Evolutionary conservation across 2,888 invertebrate genomes (phyloP), one percentile per base, ranked within the genome.

Genomic region (Gymnosoma rotundatum): DNA sequence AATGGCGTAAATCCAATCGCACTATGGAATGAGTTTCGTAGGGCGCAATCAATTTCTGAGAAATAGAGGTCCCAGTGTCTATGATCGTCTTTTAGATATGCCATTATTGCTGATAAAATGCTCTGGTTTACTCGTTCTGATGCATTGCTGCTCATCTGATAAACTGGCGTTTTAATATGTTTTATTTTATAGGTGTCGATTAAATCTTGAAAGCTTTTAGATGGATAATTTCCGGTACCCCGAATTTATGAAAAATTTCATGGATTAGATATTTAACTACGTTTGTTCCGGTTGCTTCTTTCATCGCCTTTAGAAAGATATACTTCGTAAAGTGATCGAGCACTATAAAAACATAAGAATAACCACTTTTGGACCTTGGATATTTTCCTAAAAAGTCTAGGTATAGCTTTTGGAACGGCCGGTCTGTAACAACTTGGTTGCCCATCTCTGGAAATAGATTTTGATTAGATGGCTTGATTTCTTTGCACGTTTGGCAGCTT

Each of bases 401-500:
- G n/a, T n/a, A n/a, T 0, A 52, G 32, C 16, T 58, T 58, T 58
- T 58, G 58, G 16, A 58, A 58, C 6, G 58, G 58, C 12, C 58
- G n/a, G n/a, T n/a, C n/a, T 7, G 7, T 58, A 6, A 16, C 5
- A 7, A 58, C 21, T 32, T 25, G 25, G 5, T 32, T 32, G 7
- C 58, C 58, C 1, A 58, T 58, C 16, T 21, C 32, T 9, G 58
- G 58, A 2, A 45, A 8, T 0, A 45, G 21, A 21, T 63, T 63
- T 21, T 63, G 45, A 63, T 63, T 63, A 0, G 63, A 7, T 2
- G 63, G 45, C 14, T 45, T 45, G 10, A 20, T 45, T 21, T 63
- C 63, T 14, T 21, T 63, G 63, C 63, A 63, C 4, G 63, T 21
- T 45, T 63, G 63, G 16, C 63, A 63, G 9, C 45, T 63, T 16